Evolutionary conservation across 35 echinoderm and acorn worm genomes (phyloP).

Genomic region (Patiria miniata): DNA sequence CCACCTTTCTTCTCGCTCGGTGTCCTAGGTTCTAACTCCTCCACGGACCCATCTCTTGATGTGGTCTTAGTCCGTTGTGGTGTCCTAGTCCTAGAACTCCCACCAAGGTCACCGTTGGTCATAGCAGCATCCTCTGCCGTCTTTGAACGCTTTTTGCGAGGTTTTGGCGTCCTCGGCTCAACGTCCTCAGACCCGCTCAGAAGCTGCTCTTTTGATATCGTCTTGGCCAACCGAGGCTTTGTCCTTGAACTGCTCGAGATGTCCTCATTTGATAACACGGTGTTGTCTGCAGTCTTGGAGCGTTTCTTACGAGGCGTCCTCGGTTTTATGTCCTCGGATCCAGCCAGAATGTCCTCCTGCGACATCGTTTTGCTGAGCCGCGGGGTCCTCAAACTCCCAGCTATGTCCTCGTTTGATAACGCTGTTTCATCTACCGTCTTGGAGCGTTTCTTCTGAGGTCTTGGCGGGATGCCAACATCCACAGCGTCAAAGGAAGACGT

Average conservation of each 20-base stretch:
- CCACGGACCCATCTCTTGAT: not conserved
- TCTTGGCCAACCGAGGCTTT: not conserved
- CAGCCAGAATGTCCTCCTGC: constrained; percentile 10
- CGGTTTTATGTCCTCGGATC: constrained; percentile 32
- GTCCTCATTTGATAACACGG: not conserved
- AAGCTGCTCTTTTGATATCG: constrained; percentile 14
- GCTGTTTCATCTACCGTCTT: not conserved
- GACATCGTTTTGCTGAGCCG: constrained; percentile 9
- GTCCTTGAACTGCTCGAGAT: not conserved
- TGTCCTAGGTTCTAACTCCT: not conserved
- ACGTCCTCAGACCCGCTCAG: constrained; percentile 30
- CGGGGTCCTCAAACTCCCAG: not conserved
- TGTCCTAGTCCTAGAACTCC: not conserved
- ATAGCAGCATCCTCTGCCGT: not conserved
- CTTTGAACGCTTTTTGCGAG: constrained; percentile 15
- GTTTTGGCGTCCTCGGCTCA: not conserved
- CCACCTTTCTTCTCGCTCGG: constrained; percentile 47
- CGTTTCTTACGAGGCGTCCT: not conserved
- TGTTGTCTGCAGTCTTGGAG: not conserved
- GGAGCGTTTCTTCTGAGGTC: not conserved
- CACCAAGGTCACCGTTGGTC: not conserved
- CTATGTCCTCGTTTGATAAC: not conserved
- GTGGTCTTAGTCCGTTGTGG: not conserved
- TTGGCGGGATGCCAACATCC: constrained; percentile 3
- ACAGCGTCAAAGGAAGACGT: not conserved